A percentile compares a stretch with the other conserved stretches of the same genome.
Conservation (phyloP, 2,888 invertebrate genomes). For the Hypsopygia costalis region DNA sequence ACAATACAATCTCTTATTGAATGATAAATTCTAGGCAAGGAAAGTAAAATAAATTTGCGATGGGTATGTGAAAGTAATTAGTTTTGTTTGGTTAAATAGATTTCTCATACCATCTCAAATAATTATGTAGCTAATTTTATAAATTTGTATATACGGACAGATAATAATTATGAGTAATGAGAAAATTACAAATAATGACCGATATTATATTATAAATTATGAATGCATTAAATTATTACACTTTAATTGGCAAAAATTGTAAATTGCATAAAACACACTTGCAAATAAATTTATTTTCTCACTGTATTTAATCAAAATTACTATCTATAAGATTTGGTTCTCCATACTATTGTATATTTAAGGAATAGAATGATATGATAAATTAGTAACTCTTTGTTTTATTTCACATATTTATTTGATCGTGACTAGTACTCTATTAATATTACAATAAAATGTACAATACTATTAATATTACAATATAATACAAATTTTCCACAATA, state of each 20-base stretch:
- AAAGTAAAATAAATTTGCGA: slow-evolving; percentile 19
- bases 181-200: slow-evolving; percentile 20
- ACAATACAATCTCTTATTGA: too few species aligned
- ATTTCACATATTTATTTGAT: slow-evolving; percentile 15
- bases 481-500: too few species aligned
- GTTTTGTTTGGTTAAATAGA: slow-evolving; percentile 21
- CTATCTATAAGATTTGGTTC: slow-evolving; percentile 47
- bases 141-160: slow-evolving; percentile 65
- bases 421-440: background rate
- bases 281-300: slow-evolving; percentile 26
- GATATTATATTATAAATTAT: slow-evolving; percentile 25
- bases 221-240: slow-evolving; percentile 35
- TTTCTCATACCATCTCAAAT: slow-evolving; percentile 14
- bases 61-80: slow-evolving; percentile 29
- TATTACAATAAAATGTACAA: slow-evolving; percentile 1
- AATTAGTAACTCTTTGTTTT: slow-evolving; percentile 33
- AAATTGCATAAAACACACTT: slow-evolving; percentile 23
- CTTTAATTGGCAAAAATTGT: slow-evolving; percentile 17
- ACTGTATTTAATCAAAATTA: slow-evolving; percentile 28
- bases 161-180: slow-evolving; percentile 35
- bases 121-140: slow-evolving; percentile 52
- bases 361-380: slow-evolving; percentile 56
- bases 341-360: slow-evolving; percentile 53
- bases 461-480: too few species aligned
- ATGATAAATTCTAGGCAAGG: too few species aligned